A percentile compares a stretch with the other conserved stretches of the same genome.
phyloP scores from a whole-genome alignment of 2,113 vertebrate genomes.

The Genyomyrus donnyi region DNA sequence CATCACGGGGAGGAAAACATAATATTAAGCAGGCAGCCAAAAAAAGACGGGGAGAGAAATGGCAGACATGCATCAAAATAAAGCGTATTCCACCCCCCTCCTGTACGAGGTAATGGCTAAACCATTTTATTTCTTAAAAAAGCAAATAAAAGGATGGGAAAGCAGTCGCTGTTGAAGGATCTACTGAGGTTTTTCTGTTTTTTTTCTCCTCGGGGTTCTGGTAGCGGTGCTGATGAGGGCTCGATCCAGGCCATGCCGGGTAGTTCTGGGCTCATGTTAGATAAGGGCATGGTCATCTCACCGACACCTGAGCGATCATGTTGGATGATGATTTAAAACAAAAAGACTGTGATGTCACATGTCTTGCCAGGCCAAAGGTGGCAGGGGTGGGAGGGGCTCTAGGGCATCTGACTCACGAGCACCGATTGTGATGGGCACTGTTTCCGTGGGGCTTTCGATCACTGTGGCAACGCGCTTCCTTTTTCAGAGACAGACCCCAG shows the following conservation, averaged over 20 bases:
- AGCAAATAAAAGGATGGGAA: not conserved
- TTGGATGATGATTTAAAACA: not conserved
- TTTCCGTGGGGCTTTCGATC: not conserved
- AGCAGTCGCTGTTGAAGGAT: not conserved
- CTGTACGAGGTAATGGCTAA: constrained; percentile 30
- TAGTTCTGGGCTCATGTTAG: not conserved
- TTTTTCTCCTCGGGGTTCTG: not conserved
- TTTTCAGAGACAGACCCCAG: not conserved
- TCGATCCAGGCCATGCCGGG: not conserved
- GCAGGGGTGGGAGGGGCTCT: not conserved
- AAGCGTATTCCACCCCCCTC: constrained; percentile 23
- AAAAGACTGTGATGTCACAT: not conserved
- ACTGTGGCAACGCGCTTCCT: not conserved
- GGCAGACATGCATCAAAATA: constrained; percentile 27
- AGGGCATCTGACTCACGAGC: not conserved
- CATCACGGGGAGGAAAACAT: constrained; percentile 44
- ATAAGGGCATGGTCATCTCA: not conserved
- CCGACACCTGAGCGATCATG: not conserved
- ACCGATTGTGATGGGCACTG: not conserved
- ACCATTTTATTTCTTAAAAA: constrained; percentile 28
- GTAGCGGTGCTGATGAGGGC: not conserved
- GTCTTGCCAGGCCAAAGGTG: not conserved
- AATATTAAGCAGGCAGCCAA: constrained; percentile 31
- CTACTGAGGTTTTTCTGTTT: not conserved
- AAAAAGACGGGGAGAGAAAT: constrained; percentile 22